Conservation (phyloP, 2,113 vertebrate genomes). For the Zosterops lateralis region DNA sequence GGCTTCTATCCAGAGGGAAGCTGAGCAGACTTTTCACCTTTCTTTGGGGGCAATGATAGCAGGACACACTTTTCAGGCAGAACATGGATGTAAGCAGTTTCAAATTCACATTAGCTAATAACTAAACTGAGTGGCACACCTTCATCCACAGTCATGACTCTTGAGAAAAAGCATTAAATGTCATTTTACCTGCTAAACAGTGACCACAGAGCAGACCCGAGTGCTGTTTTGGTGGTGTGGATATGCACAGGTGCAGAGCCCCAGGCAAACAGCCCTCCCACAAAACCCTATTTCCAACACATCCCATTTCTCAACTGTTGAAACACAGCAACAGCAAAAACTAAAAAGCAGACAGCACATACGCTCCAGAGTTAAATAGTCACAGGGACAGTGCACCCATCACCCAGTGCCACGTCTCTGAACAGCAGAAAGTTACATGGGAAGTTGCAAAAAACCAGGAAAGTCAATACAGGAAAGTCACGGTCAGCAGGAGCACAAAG, state of each 20-base stretch:
- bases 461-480: neutral
- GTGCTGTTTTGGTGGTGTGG: fast-evolving
- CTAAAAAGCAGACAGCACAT: neutral
- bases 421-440: neutral
- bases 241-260: neutral
- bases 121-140: neutral
- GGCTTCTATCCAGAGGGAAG: neutral
- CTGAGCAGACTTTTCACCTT: neutral
- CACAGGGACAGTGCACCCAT: neutral
- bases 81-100: neutral
- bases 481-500: neutral
- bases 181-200: neutral
- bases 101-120: neutral
- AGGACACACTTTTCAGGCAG: neutral
- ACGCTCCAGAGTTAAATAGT: neutral
- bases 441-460: neutral
- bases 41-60: neutral
- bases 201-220: fast-evolving
- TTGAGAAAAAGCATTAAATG: neutral
- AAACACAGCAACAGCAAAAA: neutral
- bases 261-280: neutral
- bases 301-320: neutral
- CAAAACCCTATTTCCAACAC: neutral
- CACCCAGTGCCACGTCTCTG: neutral
- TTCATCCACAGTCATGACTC: neutral